Evolutionary conservation across 2,797 vertebrate genomes (phyloP), one percentile per base, ranked within the genome.

Genomic region (Melanotaenia pygmaea): DNA sequence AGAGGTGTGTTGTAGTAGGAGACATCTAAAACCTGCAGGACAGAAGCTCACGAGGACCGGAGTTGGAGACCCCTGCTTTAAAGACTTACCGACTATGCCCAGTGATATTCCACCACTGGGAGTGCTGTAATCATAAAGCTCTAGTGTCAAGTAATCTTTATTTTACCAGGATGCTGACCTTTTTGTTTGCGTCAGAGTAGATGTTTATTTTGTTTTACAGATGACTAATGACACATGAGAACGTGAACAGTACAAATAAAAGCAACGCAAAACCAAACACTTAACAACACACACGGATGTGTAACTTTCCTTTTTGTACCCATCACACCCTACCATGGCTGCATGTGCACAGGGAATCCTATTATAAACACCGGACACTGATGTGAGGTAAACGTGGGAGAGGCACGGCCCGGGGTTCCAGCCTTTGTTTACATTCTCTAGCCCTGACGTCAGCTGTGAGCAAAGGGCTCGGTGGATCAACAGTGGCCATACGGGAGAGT

Each of bases 341-440:
- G 58, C 74, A 79, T 77, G 70, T 71, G 59, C 18, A 43, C 67
- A 85, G 69, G 72, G 76, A 73, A 74, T 73, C 80, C 84, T 71
- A 65, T 81, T 76, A 65, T 89, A 88, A 90, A 93, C 87, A 88
- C 26, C 43, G 78, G 74, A 59, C 73, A 28, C 50, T 74, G 72
- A 86, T 85, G 85, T 59, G 70, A 86, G 70, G 76, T 77, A 69
- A 73, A 87, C 45, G 77, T 85, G 86, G 87, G 85, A 89, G 86
- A 81, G 81, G 77, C 83, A 1, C 32, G 26, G 76, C 69, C 84
- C 81, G 83, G 81, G 86, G 88, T 84, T 86, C 87, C 78, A 67
- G 79, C 87, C 90, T 87, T 50, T 94, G 91, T 95, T 94, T 85
- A 92, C 92, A 92, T 91, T 93, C 87, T 84, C 64, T 22, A 28